Base-by-base conservation (phyloP, 2,888 invertebrate genomes). In the Perithous albicinctus region DNA sequence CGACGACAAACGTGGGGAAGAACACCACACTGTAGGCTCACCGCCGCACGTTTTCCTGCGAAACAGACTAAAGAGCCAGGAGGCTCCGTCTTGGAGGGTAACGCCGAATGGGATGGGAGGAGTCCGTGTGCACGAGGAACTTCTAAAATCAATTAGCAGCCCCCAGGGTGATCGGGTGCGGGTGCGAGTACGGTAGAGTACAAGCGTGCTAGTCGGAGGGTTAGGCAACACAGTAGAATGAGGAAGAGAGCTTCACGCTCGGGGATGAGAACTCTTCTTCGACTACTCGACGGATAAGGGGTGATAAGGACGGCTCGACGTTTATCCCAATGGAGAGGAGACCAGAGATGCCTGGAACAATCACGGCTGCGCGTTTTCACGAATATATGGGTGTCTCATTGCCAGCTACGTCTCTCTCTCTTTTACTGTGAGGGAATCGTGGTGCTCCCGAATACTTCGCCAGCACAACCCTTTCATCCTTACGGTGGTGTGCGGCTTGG, bases 121-220 rank as follows among this genome's bases (percentile, higher is more conserved):
- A 51, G 48, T 64, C n/a, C 48, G 64, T 48, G 75, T 54, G 74
- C 69, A 82, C 75, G 84, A 87, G 89, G 85, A 91, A 92, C 91
- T 92, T 91, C 88, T 89, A 90, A 91, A 92, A 91, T 92, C 92
- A 92, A 92, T 92, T 91, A 92, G 91, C 91, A 92, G 89, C 88
- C 90, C 90, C 90, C 85, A 87, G 89, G 88, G 78, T 51, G 73
- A 77, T 77, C 67, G 77, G 26, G 69, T 20, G 70, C 15, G 26
- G 59, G 35, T 35, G 20, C 59, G 63, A 12, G 38, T 67, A 63
- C 48, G 8, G 38, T 43, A 74, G 76, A 66, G 76, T 67, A n/a
- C n/a, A n/a, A 78, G 59, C 72, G 54, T 87, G n/a, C n/a, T n/a
- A 89, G 88, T 90, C 90, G 86, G 87, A 89, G 87, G 73, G 67